Conservation (phyloP, 2,888 invertebrate species). For the Lasioglossum marginatum region DNA sequence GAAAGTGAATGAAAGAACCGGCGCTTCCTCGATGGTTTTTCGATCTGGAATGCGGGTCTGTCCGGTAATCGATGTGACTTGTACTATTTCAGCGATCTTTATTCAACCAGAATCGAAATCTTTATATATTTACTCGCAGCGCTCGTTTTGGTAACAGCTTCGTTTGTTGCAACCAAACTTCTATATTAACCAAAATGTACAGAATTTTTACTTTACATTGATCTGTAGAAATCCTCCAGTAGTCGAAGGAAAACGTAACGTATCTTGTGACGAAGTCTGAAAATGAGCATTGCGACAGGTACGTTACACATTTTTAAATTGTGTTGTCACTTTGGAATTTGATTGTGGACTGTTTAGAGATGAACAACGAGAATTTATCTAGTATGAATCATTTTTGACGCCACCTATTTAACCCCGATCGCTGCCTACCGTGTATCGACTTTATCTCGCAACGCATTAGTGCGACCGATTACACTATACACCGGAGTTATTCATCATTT, state of each 20-base stretch:
- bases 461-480: constrained; percentile 47
- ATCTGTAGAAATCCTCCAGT: neutral
- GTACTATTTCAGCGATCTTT: constrained; percentile 53
- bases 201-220: neutral
- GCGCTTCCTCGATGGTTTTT: constrained; percentile 54
- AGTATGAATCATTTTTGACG: constrained; percentile 62
- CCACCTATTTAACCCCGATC: constrained; percentile 52
- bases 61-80: constrained; percentile 39
- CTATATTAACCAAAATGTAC: neutral
- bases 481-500: constrained; percentile 39
- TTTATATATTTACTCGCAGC: neutral
- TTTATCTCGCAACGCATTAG: constrained; percentile 57
- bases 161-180: neutral
- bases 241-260: neutral
- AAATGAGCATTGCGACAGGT: neutral
- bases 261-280: neutral
- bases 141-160: neutral
- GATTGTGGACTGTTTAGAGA: neutral
- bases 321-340: neutral
- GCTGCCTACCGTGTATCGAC: constrained; percentile 58
- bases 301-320: neutral
- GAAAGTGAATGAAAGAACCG: constrained; percentile 53
- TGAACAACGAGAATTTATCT: constrained; percentile 48
- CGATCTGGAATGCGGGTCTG: constrained; percentile 44
- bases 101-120: constrained; percentile 12